Evolutionary conservation across 2,797 vertebrate species (phyloP).

Genomic region (Crotalus adamanteus): DNA sequence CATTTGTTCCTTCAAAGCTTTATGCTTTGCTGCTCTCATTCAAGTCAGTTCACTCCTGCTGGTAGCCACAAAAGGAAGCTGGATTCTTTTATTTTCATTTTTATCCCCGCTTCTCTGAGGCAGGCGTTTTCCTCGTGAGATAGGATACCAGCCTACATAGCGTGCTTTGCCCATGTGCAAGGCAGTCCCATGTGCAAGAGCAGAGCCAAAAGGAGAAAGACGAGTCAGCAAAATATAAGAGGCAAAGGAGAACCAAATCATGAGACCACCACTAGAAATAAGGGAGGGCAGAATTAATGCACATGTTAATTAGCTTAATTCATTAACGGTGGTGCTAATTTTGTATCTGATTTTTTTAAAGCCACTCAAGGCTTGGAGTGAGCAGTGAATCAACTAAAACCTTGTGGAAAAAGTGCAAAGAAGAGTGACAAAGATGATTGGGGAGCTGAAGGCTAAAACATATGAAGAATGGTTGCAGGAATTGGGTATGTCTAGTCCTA

Average conservation of each 20-base stretch:
- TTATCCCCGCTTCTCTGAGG: slow-evolving; percentile 11
- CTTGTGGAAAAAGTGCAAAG: not conserved
- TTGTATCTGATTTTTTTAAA: not conserved
- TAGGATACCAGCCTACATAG: slow-evolving; percentile 23
- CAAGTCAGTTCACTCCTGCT: slow-evolving; percentile 7
- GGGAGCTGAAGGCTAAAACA: not conserved
- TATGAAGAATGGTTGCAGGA: not conserved
- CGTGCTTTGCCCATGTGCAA: slow-evolving; percentile 7
- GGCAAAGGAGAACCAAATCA: not conserved
- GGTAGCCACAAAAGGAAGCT: slow-evolving; percentile 24
- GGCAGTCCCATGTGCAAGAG: not conserved
- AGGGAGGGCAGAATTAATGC: not conserved
- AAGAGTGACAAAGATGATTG: not conserved
- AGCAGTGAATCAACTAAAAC: not conserved
- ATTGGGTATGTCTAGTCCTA: not conserved
- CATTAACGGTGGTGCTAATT: not conserved
- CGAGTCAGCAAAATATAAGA: slow-evolving; percentile 24
- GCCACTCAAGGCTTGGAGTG: not conserved
- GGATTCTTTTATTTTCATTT: not conserved
- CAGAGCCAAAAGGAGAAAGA: slow-evolving; percentile 7
- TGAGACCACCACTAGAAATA: not conserved
- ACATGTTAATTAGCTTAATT: not conserved
- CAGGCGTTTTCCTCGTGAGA: slow-evolving; percentile 19
- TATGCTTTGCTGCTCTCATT: slow-evolving; percentile 2
- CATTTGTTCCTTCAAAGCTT: not conserved